Conservation (phyloP, 37 sponge, comb jelly and placozoan genomes). For the Aplysina aerophoba region DNA sequence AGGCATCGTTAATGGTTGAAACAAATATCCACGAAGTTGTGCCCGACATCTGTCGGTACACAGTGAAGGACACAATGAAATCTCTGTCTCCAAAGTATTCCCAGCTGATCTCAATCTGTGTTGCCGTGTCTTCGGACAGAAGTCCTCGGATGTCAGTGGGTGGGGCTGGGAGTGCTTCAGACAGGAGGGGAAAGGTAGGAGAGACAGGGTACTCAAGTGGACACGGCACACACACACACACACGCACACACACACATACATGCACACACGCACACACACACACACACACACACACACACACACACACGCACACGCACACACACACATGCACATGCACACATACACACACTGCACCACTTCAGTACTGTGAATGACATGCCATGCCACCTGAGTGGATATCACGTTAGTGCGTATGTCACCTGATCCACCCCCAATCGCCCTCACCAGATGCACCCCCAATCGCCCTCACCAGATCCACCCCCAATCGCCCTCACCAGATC, state of each 20-base stretch:
- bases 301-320: conserved; percentile 26
- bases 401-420: no score
- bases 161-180: not conserved
- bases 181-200: not conserved
- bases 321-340: conserved; percentile 6
- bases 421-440: no score
- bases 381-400: no score
- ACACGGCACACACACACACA: no score
- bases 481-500: no score
- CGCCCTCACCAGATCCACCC: no score
- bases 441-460: no score
- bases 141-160: not conserved
- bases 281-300: conserved; percentile 13
- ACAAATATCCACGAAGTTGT: not conserved
- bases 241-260: no score
- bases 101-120: not conserved
- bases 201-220: not conserved
- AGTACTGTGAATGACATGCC: no score
- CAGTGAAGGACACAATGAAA: not conserved
- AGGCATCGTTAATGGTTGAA: not conserved
- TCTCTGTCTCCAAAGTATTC: not conserved
- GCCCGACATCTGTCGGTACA: not conserved
- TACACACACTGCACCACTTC: not conserved
- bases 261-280: conserved; percentile 14
- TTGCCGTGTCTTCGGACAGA: not conserved